Evolutionary conservation across 2,113 vertebrate species (phyloP), one percentile per base, ranked within the genome.

Genomic region (Bubalus kerabau): DNA sequence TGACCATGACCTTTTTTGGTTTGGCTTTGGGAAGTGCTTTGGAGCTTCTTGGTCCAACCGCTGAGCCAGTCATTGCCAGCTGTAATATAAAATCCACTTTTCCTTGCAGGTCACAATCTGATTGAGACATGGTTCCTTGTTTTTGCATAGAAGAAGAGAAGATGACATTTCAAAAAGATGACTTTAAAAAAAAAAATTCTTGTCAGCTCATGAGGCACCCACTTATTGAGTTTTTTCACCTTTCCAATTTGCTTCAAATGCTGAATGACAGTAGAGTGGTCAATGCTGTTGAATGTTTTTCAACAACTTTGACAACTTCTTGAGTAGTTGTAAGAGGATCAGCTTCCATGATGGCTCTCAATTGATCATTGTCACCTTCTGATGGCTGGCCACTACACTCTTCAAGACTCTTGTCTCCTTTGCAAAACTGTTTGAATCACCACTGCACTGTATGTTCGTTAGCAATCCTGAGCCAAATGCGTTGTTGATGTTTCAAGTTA

Each of bases 361-460:
- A 0, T 40, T 40, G 67, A 36, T 40, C 1, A 0, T 71, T 71
- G 67, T 74, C 67, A 6, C 67, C 21, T 74, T 40, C 67, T 40
- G 67, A 40, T 74, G 36, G 19, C 2, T 21, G 36, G 67, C 67
- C 67, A 74, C 36, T 74, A 24, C 19, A 40, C 19, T 74, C 21
- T 74, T 40, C 21, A 74, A 71, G 19, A 74, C 36, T 40, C 67
- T 74, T 23, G 67, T 40, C 67, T 71, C 67, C 67, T 71, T 71
- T 40, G 19, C 67, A 40, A 40, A 74, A 74, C 36, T 74, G n/a
- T 21, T 40, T 40, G n/a, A 24, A 40, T 23, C 36, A 40, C 10
- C 10, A 23, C 36, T 74, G 67, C 21, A 40, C 36, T 74, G 67
- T 74, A 74, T 0, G 1, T 40, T 74, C 0, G 0, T 74, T 5